phyloP scores from a whole-genome alignment of 2,888 invertebrate species.

The Heliconius erato region DNA sequence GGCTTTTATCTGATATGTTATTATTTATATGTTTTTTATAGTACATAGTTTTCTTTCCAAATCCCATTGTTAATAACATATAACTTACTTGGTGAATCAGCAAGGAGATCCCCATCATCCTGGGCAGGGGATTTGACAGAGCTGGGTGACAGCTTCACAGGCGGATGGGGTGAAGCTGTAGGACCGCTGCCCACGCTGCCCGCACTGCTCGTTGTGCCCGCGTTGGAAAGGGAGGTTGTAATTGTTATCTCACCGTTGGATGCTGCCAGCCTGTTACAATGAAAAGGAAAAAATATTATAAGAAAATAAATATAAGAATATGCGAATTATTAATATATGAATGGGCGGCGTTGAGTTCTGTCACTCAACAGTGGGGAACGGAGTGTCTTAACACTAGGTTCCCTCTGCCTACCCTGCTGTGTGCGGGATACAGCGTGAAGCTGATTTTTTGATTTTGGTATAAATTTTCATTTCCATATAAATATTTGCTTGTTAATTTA shows the following conservation, averaged over 20 bases:
- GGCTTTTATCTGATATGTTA: background rate
- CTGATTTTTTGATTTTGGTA: no score
- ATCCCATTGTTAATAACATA: background rate
- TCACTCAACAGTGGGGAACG: no score
- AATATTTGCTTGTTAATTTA: no score
- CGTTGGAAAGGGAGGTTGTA: conserved; percentile 90
- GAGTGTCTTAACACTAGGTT: no score
- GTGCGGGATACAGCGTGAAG: no score
- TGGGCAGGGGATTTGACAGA: conserved; percentile 88
- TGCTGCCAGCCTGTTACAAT: conserved; percentile 86
- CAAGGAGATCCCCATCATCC: conserved; percentile 90
- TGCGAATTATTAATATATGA: no score
- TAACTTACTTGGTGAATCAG: conserved; percentile 94
- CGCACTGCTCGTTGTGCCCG: conserved; percentile 80
- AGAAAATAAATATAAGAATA: background rate
- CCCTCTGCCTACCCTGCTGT: no score
- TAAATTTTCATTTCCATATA: no score
- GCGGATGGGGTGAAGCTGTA: conserved; percentile 81
- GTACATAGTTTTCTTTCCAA: background rate
- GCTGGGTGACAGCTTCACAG: conserved; percentile 88
- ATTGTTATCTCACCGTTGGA: conserved; percentile 94
- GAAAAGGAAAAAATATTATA: conserved; percentile 6
- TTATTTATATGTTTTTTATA: no score
- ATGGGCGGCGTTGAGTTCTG: no score
- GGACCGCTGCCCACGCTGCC: conserved; percentile 79